These are phyloP conservation scores for Cotesia chilonis DNA, from an alignment of 1,140 invertebrate species.

Conservation along the genomic window DNA sequence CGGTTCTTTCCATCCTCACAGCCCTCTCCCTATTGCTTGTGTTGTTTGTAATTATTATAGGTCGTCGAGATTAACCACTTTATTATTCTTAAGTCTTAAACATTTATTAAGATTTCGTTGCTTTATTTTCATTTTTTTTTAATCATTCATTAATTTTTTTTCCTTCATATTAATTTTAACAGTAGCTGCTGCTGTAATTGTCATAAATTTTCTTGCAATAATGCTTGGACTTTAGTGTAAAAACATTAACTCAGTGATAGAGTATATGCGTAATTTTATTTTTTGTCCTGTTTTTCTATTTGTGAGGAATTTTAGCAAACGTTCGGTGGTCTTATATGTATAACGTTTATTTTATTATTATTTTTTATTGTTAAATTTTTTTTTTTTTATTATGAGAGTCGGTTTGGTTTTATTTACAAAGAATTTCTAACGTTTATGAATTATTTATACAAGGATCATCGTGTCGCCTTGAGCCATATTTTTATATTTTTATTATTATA, in stretches of 20 bases:
- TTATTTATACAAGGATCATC: constrained; percentile 54
- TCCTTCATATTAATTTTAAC: no score
- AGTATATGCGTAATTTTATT: constrained; percentile 40
- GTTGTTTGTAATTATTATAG: no score
- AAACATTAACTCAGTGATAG: constrained; percentile 35
- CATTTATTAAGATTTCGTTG: no score
- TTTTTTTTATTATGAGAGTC: constrained; percentile 30
- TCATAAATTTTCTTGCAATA: constrained; percentile 12
- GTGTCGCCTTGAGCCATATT: constrained; percentile 49
- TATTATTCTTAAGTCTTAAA: no score
- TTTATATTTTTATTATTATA: no score
- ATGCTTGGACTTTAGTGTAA: constrained; percentile 32
- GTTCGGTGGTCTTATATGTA: constrained; percentile 47
- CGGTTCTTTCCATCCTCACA: no score
- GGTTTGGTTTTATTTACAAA: constrained; percentile 56
- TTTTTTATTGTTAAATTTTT: constrained; percentile 46
- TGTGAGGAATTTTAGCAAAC: constrained; percentile 49
- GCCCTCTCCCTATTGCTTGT: no score
- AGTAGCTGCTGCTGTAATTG: constrained; percentile 18
- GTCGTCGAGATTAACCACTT: no score
- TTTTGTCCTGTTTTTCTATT: constrained; percentile 29
- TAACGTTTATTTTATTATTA: constrained; percentile 14
- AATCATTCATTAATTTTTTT: neutral
- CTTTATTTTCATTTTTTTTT: no score
- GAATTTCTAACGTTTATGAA: constrained; percentile 58